Evolutionary conservation across 2,888 invertebrate species (phyloP).

Genomic region (Caenorhabditis doughertyi): DNA sequence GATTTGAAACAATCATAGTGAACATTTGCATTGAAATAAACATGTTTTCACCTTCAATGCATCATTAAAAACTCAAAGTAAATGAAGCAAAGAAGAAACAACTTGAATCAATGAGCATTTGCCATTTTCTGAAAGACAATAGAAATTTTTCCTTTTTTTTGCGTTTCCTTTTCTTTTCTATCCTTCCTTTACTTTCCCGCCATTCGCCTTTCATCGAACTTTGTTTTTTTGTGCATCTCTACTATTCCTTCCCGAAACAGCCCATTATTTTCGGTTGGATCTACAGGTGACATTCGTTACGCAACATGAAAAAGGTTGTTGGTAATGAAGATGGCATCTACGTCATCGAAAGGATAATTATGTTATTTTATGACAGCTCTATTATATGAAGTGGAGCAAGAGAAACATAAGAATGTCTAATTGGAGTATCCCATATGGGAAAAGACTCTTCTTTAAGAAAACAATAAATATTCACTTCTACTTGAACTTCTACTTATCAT

Average conservation of each 20-base stretch:
- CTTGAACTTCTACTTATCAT: too few relatives aligned
- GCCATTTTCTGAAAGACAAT: conserved; percentile 49
- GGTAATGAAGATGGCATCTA: neutral
- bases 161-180: conserved; percentile 10
- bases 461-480: too few relatives aligned
- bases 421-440: too few relatives aligned
- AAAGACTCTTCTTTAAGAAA: neutral
- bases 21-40: conserved; percentile 5
- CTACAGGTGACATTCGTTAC: neutral
- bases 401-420: neutral
- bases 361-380: neutral
- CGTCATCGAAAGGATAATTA: conserved; percentile 6
- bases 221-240: conserved; percentile 14
- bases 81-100: conserved; percentile 20
- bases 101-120: conserved; percentile 13
- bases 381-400: neutral
- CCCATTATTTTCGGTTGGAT: neutral
- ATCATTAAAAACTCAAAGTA: neutral
- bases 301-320: neutral
- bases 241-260: neutral
- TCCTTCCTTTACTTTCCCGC: neutral
- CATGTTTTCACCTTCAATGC: neutral
- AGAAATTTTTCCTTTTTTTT: conserved; percentile 42
- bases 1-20: conserved; percentile 1
- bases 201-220: conserved; percentile 37